A percentile compares a stretch with the other conserved stretches of the same genome.
Conservation (phyloP, 2,113 vertebrate genomes). For the Chamaea fasciata region DNA sequence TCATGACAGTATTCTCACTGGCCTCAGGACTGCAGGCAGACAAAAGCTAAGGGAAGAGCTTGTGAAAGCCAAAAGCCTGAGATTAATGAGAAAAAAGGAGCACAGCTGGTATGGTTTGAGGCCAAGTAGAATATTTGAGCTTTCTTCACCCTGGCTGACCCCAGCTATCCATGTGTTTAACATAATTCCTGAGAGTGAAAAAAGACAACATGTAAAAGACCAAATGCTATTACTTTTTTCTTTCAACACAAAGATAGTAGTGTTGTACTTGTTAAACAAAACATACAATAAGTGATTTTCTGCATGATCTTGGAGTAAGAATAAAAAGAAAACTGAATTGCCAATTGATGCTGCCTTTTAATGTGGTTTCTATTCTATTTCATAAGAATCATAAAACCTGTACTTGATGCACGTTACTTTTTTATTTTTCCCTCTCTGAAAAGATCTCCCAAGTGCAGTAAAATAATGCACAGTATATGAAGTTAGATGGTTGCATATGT, state of each 20-base stretch:
- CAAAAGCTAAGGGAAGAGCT: neutral
- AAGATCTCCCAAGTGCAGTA: neutral
- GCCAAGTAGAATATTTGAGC: conserved; percentile 31
- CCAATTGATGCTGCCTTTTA: neutral
- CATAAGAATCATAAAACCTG: neutral
- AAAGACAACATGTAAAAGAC: neutral
- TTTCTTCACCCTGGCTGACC: conserved; percentile 49
- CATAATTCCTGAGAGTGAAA: neutral
- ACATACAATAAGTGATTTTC: neutral
- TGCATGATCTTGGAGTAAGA: neutral
- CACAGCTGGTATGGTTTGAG: conserved; percentile 21
- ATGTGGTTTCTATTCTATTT: conserved; percentile 9
- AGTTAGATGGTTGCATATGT: neutral
- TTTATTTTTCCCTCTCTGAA: neutral
- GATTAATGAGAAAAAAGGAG: conserved; percentile 36
- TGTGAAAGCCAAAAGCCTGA: neutral
- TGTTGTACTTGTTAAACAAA: neutral
- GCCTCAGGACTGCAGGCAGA: neutral
- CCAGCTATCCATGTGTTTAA: neutral
- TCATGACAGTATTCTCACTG: neutral
- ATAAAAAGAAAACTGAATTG: neutral
- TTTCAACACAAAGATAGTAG: neutral
- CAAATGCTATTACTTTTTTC: neutral
- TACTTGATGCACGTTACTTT: neutral
- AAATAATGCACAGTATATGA: neutral